Percentiles rank a stretch among this genome's conserved stretches.
phyloP scores from a whole-genome alignment of 2,888 invertebrate genomes.

The Apeira syringaria region DNA sequence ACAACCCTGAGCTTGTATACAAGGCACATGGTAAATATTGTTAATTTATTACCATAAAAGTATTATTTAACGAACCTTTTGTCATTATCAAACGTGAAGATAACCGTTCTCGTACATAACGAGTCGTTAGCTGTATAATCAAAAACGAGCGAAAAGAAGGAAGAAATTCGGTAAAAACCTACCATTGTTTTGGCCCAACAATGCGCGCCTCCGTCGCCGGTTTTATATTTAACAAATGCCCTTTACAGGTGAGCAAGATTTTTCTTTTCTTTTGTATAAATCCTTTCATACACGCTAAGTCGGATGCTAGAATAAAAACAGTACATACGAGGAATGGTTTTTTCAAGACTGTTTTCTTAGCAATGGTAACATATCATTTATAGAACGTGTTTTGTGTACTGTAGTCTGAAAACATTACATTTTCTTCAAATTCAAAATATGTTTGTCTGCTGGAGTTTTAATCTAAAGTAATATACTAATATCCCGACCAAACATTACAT shows the following conservation, averaged over 20 bases:
- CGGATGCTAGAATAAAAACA: too few relatives aligned
- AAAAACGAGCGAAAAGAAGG: slow-evolving; percentile 13
- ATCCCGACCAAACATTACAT: too few relatives aligned
- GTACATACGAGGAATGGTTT: too few relatives aligned
- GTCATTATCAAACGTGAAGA: slow-evolving; percentile 10
- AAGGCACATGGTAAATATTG: too few relatives aligned
- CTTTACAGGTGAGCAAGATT: slow-evolving; percentile 42
- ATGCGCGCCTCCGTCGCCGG: slow-evolving; percentile 37
- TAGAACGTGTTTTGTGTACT: too few relatives aligned
- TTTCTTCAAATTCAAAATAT: too few relatives aligned
- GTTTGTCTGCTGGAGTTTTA: too few relatives aligned
- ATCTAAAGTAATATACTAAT: too few relatives aligned
- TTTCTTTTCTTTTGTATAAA: slow-evolving; percentile 35
- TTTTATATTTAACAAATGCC: slow-evolving; percentile 45
- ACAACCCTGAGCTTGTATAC: too few relatives aligned
- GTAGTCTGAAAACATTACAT: too few relatives aligned
- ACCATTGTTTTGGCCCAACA: slow-evolving; percentile 53
- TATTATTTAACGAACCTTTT: slow-evolving; percentile 14
- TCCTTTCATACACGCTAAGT: slow-evolving; percentile 30
- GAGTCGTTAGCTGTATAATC: slow-evolving; percentile 9
- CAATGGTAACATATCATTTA: too few relatives aligned
- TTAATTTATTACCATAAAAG: slow-evolving; percentile 14
- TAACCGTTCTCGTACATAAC: slow-evolving; percentile 8
- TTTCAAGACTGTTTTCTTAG: too few relatives aligned
- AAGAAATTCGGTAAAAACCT: slow-evolving; percentile 37